A percentile compares a stretch with the other conserved stretches of the same genome.
Conservation (phyloP, 2,888 invertebrate genomes). For the Nephrotoma appendiculata region DNA sequence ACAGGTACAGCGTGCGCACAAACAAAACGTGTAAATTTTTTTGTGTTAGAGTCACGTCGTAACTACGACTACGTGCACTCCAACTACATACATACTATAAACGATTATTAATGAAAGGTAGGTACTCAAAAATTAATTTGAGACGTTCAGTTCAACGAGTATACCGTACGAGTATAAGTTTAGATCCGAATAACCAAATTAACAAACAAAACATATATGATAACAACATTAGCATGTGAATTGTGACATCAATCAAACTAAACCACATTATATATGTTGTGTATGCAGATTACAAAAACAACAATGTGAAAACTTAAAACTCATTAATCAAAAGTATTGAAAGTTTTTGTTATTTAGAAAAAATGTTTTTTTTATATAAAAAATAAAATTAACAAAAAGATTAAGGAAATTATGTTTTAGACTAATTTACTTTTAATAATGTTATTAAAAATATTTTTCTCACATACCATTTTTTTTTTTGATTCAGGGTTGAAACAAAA, state of each 20-base stretch:
- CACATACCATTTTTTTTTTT: background rate
- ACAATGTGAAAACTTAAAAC: background rate
- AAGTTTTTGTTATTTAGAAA: background rate
- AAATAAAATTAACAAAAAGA: background rate
- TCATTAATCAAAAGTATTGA: constrained; percentile 4
- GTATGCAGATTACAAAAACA: background rate
- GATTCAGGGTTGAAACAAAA: background rate
- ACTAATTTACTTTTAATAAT: constrained; percentile 4
- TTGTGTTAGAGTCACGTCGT: background rate
- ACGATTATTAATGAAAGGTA: background rate
- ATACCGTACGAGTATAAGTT: background rate
- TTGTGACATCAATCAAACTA: constrained; percentile 3
- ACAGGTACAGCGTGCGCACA: background rate
- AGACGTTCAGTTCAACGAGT: background rate
- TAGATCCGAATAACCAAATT: background rate
- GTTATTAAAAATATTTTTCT: background rate
- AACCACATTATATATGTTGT: background rate
- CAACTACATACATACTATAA: background rate
- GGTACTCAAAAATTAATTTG: background rate
- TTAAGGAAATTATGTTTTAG: constrained; percentile 2
- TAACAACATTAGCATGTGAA: constrained; percentile 1
- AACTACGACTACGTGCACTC: background rate
- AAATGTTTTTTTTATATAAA: background rate
- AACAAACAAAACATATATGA: constrained; percentile 3
- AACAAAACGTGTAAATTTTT: background rate